A percentile compares a stretch with the other conserved stretches of the same genome.
Evolutionary conservation across 2,888 invertebrate genomes (phyloP).

Genomic region (Epinotia ramella): DNA sequence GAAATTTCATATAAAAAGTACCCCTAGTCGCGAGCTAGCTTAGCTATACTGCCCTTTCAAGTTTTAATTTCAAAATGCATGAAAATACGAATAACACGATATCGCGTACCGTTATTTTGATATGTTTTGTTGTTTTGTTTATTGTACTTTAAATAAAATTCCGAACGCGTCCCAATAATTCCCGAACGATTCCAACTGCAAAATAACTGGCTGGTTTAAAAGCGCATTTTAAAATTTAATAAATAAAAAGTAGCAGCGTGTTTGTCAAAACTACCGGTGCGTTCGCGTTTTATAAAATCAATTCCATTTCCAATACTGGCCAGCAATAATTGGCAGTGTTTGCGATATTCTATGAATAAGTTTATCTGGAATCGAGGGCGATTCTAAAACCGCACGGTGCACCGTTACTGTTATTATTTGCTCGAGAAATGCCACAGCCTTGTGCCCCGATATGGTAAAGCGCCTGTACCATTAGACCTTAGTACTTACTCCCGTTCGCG

Average conservation of each 20-base stretch:
- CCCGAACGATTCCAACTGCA: neutral
- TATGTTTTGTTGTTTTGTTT: too few species aligned
- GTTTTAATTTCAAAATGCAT: too few species aligned
- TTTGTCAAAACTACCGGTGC: neutral
- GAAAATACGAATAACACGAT: too few species aligned
- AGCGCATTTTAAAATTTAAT: neutral
- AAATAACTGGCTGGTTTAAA: neutral
- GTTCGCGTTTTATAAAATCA: slow-evolving; percentile 18
- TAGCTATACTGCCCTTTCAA: too few species aligned
- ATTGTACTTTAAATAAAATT: neutral
- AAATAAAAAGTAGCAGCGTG: neutral
- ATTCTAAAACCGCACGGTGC: slow-evolving; percentile 53
- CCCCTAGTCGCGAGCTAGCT: too few species aligned
- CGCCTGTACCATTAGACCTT: slow-evolving; percentile 23
- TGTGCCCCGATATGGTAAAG: slow-evolving; percentile 45
- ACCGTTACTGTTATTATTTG: slow-evolving; percentile 67
- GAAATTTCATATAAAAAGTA: too few species aligned
- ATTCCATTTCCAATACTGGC: slow-evolving; percentile 26
- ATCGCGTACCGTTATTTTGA: too few species aligned
- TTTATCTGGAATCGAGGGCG: slow-evolving; percentile 57
- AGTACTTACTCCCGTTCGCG: slow-evolving; percentile 29
- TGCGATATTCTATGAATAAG: slow-evolving; percentile 52
- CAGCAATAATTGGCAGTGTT: slow-evolving; percentile 26
- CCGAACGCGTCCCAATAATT: neutral
- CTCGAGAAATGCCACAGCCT: slow-evolving; percentile 47